A percentile compares a stretch with the other conserved stretches of the same genome.
Conservation (phyloP, 2,888 invertebrate species). For the Agrypnus murinus region DNA sequence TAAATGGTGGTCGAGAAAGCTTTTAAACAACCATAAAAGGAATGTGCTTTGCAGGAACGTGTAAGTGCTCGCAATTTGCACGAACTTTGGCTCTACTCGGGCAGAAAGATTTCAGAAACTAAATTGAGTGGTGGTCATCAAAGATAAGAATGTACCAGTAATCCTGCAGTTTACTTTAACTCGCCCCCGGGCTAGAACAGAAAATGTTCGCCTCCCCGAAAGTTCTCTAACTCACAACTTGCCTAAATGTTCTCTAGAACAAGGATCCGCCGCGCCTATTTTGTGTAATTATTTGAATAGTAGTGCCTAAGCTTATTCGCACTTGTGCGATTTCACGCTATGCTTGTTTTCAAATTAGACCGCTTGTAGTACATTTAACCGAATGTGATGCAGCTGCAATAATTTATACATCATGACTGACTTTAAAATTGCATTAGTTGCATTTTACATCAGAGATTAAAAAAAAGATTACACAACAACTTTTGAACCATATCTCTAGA, state of each 20-base stretch:
- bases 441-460: too few relatives aligned
- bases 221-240: slow-evolving; percentile 28
- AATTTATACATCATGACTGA: neutral
- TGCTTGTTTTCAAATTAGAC: slow-evolving; percentile 40
- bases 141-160: slow-evolving; percentile 46
- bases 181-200: slow-evolving; percentile 13
- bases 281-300: slow-evolving; percentile 41
- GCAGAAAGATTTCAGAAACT: slow-evolving; percentile 36
- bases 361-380: slow-evolving; percentile 33
- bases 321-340: slow-evolving; percentile 45
- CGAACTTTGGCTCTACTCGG: slow-evolving; percentile 45
- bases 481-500: too few relatives aligned
- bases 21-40: slow-evolving; percentile 29
- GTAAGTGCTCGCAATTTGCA: slow-evolving; percentile 35
- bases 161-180: slow-evolving; percentile 40
- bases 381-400: slow-evolving; percentile 5
- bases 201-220: slow-evolving; percentile 27
- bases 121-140: slow-evolving; percentile 47
- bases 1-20: slow-evolving; percentile 24
- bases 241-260: slow-evolving; percentile 30
- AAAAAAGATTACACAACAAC: too few relatives aligned
- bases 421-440: too few relatives aligned
- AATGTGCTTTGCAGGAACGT: slow-evolving; percentile 13
- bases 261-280: slow-evolving; percentile 25
- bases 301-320: slow-evolving; percentile 34